These are phyloP conservation scores for human (Homo sapiens) DNA, from an alignment of 2,113 vertebrate species.

Conservation along the genomic window DNA sequence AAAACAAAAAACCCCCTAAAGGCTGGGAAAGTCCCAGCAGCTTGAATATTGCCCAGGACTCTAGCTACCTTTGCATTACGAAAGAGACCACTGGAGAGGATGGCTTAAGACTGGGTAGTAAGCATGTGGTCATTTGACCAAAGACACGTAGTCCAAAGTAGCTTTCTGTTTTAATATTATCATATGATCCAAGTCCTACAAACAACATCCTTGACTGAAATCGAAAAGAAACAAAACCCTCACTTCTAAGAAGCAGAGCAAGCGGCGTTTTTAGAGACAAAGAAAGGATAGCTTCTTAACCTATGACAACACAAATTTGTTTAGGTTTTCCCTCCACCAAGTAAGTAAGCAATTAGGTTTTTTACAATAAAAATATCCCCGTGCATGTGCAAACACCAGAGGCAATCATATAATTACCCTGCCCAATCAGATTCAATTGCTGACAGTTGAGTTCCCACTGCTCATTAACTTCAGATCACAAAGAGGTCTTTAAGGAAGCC, in stretches of 20 bases:
- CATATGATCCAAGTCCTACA: slow-evolving; percentile 3
- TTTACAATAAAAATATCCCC: slow-evolving; percentile 91
- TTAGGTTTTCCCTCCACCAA: slow-evolving; percentile 85
- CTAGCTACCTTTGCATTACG: not conserved
- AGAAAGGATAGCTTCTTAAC: slow-evolving; percentile 84
- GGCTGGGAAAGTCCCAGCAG: not conserved
- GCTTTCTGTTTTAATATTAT: slow-evolving; percentile 35
- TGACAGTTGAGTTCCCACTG: slow-evolving; percentile 84
- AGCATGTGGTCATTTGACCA: not conserved
- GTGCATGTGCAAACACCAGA: slow-evolving; percentile 88
- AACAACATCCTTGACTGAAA: slow-evolving; percentile 67
- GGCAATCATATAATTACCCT: slow-evolving; percentile 92
- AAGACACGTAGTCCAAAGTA: not conserved
- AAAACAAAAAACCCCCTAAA: not conserved
- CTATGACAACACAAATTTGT: slow-evolving; percentile 83
- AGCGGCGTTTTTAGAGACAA: slow-evolving; percentile 77
- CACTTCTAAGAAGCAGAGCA: slow-evolving; percentile 73
- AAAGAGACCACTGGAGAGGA: slow-evolving; percentile 53
- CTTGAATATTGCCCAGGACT: not conserved
- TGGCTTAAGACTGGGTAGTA: not conserved
- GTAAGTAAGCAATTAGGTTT: slow-evolving; percentile 90
- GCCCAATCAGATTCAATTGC: slow-evolving; percentile 90
- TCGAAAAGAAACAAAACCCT: slow-evolving; percentile 78
- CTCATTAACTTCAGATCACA: slow-evolving; percentile 86
- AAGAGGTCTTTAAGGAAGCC: slow-evolving; percentile 88